Base-by-base conservation (phyloP, 2,113 vertebrate genomes). In the Oryzias melastigma region DNA sequence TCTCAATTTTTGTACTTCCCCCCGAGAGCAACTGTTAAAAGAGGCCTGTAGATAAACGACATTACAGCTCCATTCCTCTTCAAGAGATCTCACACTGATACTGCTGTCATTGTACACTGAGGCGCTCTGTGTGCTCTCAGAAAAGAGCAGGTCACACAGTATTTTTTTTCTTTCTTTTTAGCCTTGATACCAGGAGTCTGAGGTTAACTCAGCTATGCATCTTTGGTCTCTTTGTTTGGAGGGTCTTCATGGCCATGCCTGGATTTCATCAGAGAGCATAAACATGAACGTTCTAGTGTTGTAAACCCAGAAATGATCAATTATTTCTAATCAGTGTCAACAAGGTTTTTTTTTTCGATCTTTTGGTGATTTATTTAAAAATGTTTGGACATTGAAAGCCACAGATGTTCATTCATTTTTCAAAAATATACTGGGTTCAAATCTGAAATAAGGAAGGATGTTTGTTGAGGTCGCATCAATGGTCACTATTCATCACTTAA, bases 21-120 rank as follows among this genome's bases (percentile, higher is more conserved):
- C 75, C 77, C 73, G 59, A 75, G 61, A 87, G 81, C 79, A 71
- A 83, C 82, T 84, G 85, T 87, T 86, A 90, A 85, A 79, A 77
- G 69, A 80, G 73, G 68, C 76, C 70, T 83, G 50, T 20, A 88
- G 86, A 91, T 90, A 89, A 91, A 92, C 89, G 77, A 84, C 85
- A 85, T 89, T 88, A 89, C 83, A 56, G 83, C 74, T 83, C 71
- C 75, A 80, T 87, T 78, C 74, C 72, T 81, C 81, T 77, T 65
- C 62, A 58, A 49, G 40, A 82, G 83, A 86, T 87, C 81, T 81
- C 65, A 60, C 74, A 58, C 78, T 75, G 83, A 84, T 86, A 82
- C 43, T 10, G 52, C 55, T 53, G 62, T 68, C 40, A 69, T 68
- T 66, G 68, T 55, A 69, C 41, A 51, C 63, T 15, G 42, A 79